These are phyloP conservation scores for Habropoda laboriosa DNA, from an alignment of 1,140 invertebrate species.

Conservation along the genomic window DNA sequence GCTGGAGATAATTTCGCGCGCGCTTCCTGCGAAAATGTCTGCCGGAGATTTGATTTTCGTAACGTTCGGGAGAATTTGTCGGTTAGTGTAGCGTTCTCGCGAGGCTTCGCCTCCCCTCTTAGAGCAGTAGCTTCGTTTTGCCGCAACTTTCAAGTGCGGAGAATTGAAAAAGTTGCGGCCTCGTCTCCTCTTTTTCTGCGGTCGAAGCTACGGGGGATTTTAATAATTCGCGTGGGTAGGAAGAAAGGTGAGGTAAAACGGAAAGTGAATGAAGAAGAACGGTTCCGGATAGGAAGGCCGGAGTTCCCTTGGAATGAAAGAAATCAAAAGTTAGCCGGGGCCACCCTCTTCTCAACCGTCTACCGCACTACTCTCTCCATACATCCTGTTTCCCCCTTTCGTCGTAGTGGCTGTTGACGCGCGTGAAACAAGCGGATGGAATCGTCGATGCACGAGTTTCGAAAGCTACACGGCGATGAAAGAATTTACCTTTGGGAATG, in stretches of 20 bases:
- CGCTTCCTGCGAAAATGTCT: background rate
- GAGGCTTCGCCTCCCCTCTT: no score
- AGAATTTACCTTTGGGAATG: background rate
- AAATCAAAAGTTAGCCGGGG: conserved; percentile 35
- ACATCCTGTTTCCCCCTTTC: no score
- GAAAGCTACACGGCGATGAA: conserved; percentile 7
- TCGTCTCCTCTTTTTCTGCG: conserved; percentile 1
- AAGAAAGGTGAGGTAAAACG: background rate
- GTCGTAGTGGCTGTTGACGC: no score
- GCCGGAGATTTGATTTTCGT: conserved; percentile 16
- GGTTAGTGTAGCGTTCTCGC: no score
- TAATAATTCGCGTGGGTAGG: conserved; percentile 40
- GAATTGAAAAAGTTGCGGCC: conserved; percentile 50
- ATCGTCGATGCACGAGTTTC: conserved; percentile 12
- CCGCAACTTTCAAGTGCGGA: conserved; percentile 23
- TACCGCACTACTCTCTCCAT: background rate
- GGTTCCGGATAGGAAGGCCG: conserved; percentile 10
- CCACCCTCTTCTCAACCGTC: no score
- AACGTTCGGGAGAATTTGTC: conserved; percentile 1
- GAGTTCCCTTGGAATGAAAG: conserved; percentile 18
- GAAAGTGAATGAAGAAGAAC: background rate
- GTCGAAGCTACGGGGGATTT: conserved; percentile 11
- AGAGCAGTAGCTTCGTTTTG: conserved; percentile 20
- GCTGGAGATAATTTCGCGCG: conserved; percentile 17
- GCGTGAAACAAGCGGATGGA: conserved; percentile 3